Conservation (phyloP, 2,888 invertebrate genomes). For the Cryptosula pallasiana region DNA sequence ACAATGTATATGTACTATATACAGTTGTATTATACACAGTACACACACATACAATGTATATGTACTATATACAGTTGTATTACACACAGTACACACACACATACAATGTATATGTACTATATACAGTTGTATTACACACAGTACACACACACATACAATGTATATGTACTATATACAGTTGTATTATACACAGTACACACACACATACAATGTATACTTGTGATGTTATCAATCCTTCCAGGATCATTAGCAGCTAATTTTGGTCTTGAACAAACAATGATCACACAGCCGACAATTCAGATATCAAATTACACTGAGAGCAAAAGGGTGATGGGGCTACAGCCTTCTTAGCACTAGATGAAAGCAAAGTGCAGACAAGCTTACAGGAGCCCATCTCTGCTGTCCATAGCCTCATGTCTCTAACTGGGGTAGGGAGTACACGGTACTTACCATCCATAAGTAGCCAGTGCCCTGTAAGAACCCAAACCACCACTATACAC, state of each 20-base stretch:
- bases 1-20: background rate
- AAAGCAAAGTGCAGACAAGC: too few relatives aligned
- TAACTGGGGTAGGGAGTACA: too few relatives aligned
- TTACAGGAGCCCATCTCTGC: too few relatives aligned
- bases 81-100: background rate
- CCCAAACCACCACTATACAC: constrained; percentile 93
- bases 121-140: background rate
- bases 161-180: background rate
- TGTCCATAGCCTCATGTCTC: too few relatives aligned
- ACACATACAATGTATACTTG: background rate
- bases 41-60: background rate
- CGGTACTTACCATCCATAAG: constrained; percentile 87
- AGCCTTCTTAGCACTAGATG: too few relatives aligned
- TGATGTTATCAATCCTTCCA: too few relatives aligned
- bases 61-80: background rate
- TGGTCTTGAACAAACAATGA: too few relatives aligned
- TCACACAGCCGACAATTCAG: too few relatives aligned
- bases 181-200: background rate
- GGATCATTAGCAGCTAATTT: too few relatives aligned
- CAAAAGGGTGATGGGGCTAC: too few relatives aligned
- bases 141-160: background rate
- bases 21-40: background rate
- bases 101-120: background rate
- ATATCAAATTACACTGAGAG: too few relatives aligned
- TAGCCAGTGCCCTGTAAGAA: constrained; percentile 94